These are phyloP conservation scores for Porites lobata DNA, from an alignment of 92 coral and sea anemone species.

Conservation along the genomic window DNA sequence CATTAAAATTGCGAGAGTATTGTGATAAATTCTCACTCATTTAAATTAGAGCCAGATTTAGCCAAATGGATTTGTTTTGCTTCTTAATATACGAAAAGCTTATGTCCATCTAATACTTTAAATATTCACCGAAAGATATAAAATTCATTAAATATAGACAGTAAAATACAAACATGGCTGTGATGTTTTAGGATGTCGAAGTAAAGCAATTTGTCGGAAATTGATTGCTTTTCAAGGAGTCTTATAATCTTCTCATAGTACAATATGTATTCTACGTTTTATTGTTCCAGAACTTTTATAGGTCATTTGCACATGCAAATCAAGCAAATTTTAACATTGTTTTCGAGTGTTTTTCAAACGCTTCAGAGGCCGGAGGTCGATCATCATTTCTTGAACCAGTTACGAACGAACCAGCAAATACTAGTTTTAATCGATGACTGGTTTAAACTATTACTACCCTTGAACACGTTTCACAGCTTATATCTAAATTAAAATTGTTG, in stretches of 20 bases:
- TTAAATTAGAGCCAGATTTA: slow-evolving; percentile 2
- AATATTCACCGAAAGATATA: slow-evolving; percentile 12
- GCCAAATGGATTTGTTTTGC: slow-evolving; percentile 38
- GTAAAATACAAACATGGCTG: slow-evolving; percentile 24
- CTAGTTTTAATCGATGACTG: no score
- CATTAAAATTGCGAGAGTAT: slow-evolving; percentile 37
- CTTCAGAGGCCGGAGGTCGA: neutral
- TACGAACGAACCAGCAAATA: no score
- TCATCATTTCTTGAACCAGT: neutral
- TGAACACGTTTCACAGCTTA: no score
- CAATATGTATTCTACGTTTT: slow-evolving; percentile 6
- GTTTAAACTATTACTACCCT: no score
- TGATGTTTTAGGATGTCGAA: neutral
- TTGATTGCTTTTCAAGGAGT: slow-evolving; percentile 24
- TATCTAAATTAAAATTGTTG: no score
- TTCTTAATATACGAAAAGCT: slow-evolving; percentile 4
- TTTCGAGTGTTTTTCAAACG: slow-evolving; percentile 19
- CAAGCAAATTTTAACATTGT: neutral
- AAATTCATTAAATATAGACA: slow-evolving; percentile 8
- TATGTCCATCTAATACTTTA: slow-evolving; percentile 2
- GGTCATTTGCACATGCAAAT: slow-evolving; percentile 24
- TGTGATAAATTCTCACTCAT: slow-evolving; percentile 11
- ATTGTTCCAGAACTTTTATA: slow-evolving; percentile 15
- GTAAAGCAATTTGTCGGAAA: neutral
- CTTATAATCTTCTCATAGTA: neutral